phyloP scores from a whole-genome alignment of 2,797 vertebrate genomes.

The Denticeps clupeoides region DNA sequence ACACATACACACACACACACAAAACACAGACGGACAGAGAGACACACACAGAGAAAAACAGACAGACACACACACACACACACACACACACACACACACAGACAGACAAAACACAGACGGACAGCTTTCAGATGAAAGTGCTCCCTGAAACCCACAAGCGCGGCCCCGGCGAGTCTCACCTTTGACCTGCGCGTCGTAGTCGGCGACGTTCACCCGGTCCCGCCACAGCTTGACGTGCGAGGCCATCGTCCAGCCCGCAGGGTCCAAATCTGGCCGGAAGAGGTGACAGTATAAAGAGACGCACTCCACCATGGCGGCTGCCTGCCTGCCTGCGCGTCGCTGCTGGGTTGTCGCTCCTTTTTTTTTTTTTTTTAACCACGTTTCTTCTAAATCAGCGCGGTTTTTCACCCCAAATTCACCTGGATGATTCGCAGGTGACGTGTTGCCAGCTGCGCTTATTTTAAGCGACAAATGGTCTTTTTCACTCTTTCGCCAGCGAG shows the following conservation, averaged over 20 bases:
- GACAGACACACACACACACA: too few relatives aligned
- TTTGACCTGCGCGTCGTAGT: constrained; percentile 78
- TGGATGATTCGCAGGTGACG: too few relatives aligned
- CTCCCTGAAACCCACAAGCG: too few relatives aligned
- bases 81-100: too few relatives aligned
- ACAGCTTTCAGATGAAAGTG: constrained; percentile 1
- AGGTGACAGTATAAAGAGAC: constrained; percentile 1
- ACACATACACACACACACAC: neutral
- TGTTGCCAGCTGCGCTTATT: too few relatives aligned
- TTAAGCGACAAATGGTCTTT: too few relatives aligned
- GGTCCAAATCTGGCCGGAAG: constrained; percentile 41
- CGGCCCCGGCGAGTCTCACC: too few relatives aligned
- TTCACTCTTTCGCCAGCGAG: too few relatives aligned
- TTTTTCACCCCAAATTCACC: neutral
- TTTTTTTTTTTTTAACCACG: neutral
- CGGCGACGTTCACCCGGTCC: constrained; percentile 51
- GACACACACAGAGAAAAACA: neutral
- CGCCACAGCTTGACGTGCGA: constrained; percentile 64
- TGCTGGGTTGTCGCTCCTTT: neutral
- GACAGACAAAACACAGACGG: too few relatives aligned
- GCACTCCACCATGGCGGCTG: neutral
- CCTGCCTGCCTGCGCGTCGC: too few relatives aligned
- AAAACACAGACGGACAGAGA: neutral
- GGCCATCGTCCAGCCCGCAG: constrained; percentile 55
- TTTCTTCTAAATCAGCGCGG: neutral